Percentiles rank a stretch among this genome's conserved stretches.
phyloP scores from a whole-genome alignment of 2,113 vertebrate species.

The Numida meleagris region DNA sequence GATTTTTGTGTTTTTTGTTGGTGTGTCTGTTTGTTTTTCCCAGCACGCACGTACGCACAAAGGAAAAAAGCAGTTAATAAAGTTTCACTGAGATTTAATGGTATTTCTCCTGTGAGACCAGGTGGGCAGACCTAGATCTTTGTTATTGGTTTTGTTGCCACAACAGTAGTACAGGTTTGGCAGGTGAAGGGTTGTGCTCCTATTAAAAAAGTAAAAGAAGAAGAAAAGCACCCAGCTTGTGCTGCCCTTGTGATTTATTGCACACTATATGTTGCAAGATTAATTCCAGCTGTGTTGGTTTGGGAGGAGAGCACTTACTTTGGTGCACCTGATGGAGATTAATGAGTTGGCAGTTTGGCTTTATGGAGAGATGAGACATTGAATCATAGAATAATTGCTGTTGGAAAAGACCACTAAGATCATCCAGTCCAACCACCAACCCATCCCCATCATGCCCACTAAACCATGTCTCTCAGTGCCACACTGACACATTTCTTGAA shows the following conservation, averaged over 20 bases:
- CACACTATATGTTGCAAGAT: background rate
- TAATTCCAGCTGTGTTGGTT: background rate
- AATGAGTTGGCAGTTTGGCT: background rate
- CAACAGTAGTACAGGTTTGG: background rate
- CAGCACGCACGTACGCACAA: background rate
- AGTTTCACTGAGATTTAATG: background rate
- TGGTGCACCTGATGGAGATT: background rate
- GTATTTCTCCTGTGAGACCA: background rate
- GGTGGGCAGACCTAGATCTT: background rate
- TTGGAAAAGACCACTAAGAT: too few relatives aligned
- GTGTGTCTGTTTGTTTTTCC: background rate
- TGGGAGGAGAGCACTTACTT: background rate
- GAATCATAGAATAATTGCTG: too few relatives aligned
- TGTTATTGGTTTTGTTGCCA: background rate
- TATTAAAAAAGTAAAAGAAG: background rate
- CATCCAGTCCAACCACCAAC: too few relatives aligned
- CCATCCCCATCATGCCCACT: too few relatives aligned
- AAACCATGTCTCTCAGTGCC: too few relatives aligned
- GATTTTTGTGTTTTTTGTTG: background rate
- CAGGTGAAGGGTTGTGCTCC: background rate
- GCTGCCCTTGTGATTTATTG: background rate
- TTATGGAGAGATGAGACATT: background rate
- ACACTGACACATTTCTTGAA: too few relatives aligned
- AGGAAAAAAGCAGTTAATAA: background rate
- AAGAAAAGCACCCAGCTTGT: background rate